phyloP scores from a whole-genome alignment of 2,888 invertebrate species.

The Cryptus armator region DNA sequence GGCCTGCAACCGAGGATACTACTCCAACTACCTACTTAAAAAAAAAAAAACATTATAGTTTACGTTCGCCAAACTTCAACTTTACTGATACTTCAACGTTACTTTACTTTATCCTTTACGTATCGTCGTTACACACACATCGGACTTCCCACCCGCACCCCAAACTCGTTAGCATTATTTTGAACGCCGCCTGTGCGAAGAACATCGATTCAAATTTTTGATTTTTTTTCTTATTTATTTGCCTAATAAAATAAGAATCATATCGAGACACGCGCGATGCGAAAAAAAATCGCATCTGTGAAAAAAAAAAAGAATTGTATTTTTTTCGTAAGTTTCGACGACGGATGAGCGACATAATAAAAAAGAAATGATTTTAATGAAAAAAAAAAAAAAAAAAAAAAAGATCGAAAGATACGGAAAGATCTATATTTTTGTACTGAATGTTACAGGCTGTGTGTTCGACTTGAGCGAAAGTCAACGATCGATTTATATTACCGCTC shows the following conservation, averaged over 20 bases:
- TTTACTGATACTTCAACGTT: constrained; percentile 82
- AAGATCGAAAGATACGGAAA: constrained; percentile 54
- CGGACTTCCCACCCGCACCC: constrained; percentile 59
- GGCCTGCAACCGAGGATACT: constrained; percentile 85
- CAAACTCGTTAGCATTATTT: constrained; percentile 70
- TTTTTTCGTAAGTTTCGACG: constrained; percentile 55
- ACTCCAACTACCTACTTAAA: constrained; percentile 84
- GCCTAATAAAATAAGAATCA: constrained; percentile 27
- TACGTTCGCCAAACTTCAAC: constrained; percentile 83
- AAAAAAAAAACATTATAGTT: constrained; percentile 77
- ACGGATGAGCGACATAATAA: constrained; percentile 43
- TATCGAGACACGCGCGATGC: constrained; percentile 37
- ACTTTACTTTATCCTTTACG: constrained; percentile 78
- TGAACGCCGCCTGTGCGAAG: constrained; percentile 78
- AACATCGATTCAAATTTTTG: constrained; percentile 69
- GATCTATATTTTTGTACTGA: constrained; percentile 67
- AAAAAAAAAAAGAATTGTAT: constrained; percentile 35
- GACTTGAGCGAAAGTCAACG: constrained; percentile 51
- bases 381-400: constrained; percentile 11
- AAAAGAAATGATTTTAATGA: constrained; percentile 20
- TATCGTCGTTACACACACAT: constrained; percentile 78
- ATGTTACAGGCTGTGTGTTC: constrained; percentile 56
- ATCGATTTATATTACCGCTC: constrained; percentile 37
- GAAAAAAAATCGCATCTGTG: constrained; percentile 27
- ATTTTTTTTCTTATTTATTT: constrained; percentile 10